Conservation (phyloP, 2,113 vertebrate genomes). For the Xenopus laevis region DNA sequence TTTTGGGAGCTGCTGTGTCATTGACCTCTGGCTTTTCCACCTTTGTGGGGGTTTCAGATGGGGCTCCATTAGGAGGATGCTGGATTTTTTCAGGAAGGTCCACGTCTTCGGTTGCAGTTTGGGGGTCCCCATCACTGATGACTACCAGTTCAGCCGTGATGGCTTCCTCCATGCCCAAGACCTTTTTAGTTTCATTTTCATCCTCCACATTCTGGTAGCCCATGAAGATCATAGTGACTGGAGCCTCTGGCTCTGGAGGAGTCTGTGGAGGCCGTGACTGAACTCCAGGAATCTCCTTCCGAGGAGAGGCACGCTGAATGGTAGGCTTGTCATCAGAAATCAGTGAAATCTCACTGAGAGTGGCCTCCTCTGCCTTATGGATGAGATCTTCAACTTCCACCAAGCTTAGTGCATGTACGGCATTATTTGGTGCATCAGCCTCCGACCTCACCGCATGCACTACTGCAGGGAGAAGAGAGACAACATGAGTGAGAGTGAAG, state of each 20-base stretch:
- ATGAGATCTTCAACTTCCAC: slow-evolving; percentile 89
- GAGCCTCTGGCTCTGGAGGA: slow-evolving; percentile 71
- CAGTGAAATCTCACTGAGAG: slow-evolving; percentile 57
- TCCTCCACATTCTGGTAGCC: slow-evolving; percentile 94
- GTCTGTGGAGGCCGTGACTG: slow-evolving; percentile 68
- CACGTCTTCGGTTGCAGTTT: slow-evolving; percentile 50
- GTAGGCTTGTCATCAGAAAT: slow-evolving; percentile 9
- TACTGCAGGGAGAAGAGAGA: slow-evolving; percentile 63
- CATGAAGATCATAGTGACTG: slow-evolving; percentile 96
- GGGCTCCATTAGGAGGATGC: slow-evolving; percentile 70
- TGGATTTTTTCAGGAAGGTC: slow-evolving; percentile 56
- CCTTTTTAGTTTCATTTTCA: slow-evolving; percentile 83
- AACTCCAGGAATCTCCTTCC: slow-evolving; percentile 74
- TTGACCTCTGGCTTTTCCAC: slow-evolving; percentile 55
- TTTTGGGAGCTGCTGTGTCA: slow-evolving; percentile 51
- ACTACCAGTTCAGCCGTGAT: slow-evolving; percentile 88
- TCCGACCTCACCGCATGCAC: slow-evolving; percentile 80
- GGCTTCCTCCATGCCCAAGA: slow-evolving; percentile 82
- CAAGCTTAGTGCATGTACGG: slow-evolving; percentile 78
- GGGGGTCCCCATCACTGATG: slow-evolving; percentile 73
- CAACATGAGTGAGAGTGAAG: neutral
- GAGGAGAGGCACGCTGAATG: slow-evolving; percentile 52
- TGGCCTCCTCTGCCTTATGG: slow-evolving; percentile 82
- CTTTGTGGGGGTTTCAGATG: slow-evolving; percentile 30
- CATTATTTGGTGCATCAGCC: slow-evolving; percentile 69